A percentile compares a stretch with the other conserved stretches of the same genome.
Evolutionary conservation across 2,113 vertebrate species (phyloP).

Genomic region (Odocoileus hemionus): DNA sequence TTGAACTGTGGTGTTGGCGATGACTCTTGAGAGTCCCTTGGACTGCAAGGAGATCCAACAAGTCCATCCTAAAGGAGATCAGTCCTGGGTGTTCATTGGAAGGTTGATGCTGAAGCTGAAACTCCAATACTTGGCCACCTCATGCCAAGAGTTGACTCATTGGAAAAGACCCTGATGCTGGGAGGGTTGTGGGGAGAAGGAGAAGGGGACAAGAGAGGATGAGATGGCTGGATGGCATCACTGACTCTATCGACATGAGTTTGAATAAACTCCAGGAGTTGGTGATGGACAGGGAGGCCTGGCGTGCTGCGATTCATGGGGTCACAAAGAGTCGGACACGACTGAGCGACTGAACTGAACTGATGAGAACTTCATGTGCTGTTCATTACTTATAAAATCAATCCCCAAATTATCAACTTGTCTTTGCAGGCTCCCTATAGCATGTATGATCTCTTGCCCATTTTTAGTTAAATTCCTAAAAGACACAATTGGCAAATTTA

Average conservation of each 20-base stretch:
- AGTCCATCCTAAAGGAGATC: neutral
- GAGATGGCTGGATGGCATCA: neutral
- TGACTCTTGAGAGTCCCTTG: neutral
- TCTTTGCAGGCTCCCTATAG: neutral
- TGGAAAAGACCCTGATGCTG: neutral
- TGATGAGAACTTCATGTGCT: neutral
- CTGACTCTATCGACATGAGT: neutral
- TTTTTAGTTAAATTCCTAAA: neutral
- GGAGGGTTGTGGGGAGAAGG: neutral
- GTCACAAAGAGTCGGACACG: neutral
- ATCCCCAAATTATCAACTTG: neutral
- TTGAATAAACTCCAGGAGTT: neutral
- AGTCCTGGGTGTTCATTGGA: neutral
- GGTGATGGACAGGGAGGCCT: neutral
- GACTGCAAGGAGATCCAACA: neutral
- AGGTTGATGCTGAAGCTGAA: neutral
- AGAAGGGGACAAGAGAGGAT: neutral
- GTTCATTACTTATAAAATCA: neutral
- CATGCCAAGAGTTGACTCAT: neutral
- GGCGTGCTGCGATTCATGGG: neutral
- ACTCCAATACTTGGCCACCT: neutral
- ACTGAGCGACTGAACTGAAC: neutral
- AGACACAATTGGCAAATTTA: neutral
- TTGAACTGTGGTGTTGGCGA: neutral
- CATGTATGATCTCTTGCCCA: neutral